phyloP scores from a whole-genome alignment of 2,113 vertebrate species.

The Leptodactylus fuscus region DNA sequence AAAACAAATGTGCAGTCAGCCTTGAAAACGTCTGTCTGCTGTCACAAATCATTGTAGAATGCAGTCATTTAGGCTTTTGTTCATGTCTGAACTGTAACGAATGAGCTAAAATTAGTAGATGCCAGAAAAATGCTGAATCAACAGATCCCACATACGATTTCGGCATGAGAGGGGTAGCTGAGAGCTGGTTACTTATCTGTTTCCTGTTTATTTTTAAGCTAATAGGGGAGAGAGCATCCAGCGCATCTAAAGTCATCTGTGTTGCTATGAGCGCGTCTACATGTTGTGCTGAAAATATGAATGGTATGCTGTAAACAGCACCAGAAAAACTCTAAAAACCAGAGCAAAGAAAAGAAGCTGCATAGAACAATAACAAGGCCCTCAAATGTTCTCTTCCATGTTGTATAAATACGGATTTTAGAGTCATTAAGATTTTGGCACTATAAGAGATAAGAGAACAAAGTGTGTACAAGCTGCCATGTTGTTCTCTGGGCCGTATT shows the following conservation, averaged over 20 bases:
- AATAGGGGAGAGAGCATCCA: conserved; percentile 34
- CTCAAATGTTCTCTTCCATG: not conserved
- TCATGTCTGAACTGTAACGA: not conserved
- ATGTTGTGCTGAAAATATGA: conserved; percentile 48
- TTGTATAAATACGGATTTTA: not conserved
- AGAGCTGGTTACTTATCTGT: conserved; percentile 48
- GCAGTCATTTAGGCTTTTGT: too few relatives aligned
- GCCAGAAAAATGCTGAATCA: conserved; percentile 39
- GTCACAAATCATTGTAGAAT: not conserved
- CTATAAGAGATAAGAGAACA: not conserved
- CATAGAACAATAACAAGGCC: not conserved
- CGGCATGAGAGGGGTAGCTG: conserved; percentile 15
- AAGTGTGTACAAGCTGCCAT: not conserved
- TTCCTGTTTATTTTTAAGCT: conserved; percentile 53
- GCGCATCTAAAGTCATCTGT: conserved; percentile 27
- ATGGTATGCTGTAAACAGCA: conserved; percentile 55
- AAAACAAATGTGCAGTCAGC: not conserved
- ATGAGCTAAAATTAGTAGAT: conserved; percentile 16
- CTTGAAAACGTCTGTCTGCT: not conserved
- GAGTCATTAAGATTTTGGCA: not conserved
- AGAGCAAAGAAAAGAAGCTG: not conserved
- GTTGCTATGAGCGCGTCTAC: conserved; percentile 42
- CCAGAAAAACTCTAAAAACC: not conserved
- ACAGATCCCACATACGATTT: conserved; percentile 41
- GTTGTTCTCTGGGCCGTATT: not conserved